Evolutionary conservation across 1,140 invertebrate species (phyloP), one percentile per base, ranked within the genome.

Genomic region (Lamellibrachia luymesi): DNA sequence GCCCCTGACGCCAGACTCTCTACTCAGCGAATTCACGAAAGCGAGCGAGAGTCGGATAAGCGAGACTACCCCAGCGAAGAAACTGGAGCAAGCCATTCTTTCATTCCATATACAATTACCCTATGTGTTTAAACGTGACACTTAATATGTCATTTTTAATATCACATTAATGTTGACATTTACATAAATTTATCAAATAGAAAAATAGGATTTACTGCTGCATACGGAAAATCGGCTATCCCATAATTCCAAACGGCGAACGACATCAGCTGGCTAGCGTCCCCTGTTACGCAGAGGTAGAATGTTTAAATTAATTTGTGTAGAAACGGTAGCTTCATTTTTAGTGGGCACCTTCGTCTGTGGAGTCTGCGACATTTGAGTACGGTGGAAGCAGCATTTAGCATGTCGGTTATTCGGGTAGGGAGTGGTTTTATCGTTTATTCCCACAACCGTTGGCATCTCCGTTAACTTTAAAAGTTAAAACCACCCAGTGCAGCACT

Each of bases 221-320:
- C 64, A 80, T 80, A 10, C 25, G 17, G 38, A 38, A 38, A 38
- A 38, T 38, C 38, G 5, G 64, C 7, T 80, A 80, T 80, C 64
- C 64, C 64, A 80, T 80, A 80, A 80, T 80, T 80, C 64, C 64
- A 80, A 80, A 80, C 64, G 64, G 64, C 64, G 64, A 80, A 80
- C 64, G 64, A 80, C 64, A 80, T 80, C 64, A 80, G 64, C 64
- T 80, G 64, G 64, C 64, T 80, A 80, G 64, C 64, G 64, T 80
- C 64, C 64, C 64, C 64, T 80, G 64, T 80, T 80, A 80, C 64
- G 64, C 64, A 80, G 64, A 80, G 64, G 64, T 80, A 80, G 64
- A 80, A 80, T 80, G 64, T 80, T 80, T 80, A 22, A 80, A 80
- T 80, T 80, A 80, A 22, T 80, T 80, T 80, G 7, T 80, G 6